phyloP scores from a whole-genome alignment of 2,113 vertebrate species.

The Arenaria interpres region DNA sequence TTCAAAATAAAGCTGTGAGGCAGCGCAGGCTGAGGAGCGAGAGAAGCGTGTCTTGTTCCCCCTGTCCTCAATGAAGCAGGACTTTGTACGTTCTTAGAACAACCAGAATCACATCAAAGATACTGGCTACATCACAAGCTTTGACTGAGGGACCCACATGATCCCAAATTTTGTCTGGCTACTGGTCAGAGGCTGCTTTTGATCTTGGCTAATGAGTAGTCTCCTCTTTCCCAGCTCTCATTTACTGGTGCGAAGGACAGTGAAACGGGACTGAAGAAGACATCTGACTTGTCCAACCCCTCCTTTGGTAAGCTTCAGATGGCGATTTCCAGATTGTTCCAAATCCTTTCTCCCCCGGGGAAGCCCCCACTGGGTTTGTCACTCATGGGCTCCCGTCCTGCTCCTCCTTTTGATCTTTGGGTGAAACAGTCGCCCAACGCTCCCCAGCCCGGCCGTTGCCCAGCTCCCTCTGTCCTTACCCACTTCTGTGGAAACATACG shows the following conservation, averaged over 20 bases:
- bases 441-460: not conserved
- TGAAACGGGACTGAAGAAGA: not conserved
- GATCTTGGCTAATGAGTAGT: not conserved
- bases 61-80: not conserved
- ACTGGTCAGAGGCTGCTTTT: constrained; percentile 1
- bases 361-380: not conserved
- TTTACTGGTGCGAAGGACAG: not conserved
- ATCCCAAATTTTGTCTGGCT: constrained; percentile 3
- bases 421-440: not conserved
- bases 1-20: not conserved
- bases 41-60: not conserved
- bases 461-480: accelerated
- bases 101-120: constrained; percentile 28
- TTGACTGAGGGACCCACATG: not conserved
- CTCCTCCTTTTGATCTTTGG: not conserved
- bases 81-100: not conserved
- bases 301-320: not conserved
- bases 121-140: constrained; percentile 18
- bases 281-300: not conserved
- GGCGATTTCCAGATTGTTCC: accelerated
- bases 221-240: not conserved
- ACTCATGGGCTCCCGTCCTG: not conserved
- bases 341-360: not conserved
- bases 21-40: not conserved
- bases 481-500: not conserved